Base-by-base conservation (phyloP, 2,113 vertebrate genomes). In the Pimephales promelas region DNA sequence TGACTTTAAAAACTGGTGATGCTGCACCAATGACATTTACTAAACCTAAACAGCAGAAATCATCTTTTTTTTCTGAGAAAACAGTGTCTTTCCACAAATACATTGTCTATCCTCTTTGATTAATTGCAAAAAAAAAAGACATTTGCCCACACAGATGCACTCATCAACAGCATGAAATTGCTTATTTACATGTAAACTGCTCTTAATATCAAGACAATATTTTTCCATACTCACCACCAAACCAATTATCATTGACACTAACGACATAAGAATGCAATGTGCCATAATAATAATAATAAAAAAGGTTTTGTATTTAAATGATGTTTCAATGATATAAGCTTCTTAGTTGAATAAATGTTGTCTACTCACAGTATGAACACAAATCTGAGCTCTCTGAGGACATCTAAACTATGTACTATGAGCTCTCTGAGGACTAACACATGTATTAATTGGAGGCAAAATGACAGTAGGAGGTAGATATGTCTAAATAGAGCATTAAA, bases 221-320 rank as follows among this genome's bases (percentile, higher is more conserved):
- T 83, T 86, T 84, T 84, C 79, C 77, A 77, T 13, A 77, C 72
- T 54, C 79, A 68, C 78, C 84, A 86, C 78, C 84, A 86, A 88
- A 74, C 73, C 66, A 86, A 84, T 84, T 86, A 88, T 34, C 49
- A 61, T 66, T 79, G 66, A 66, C 77, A 34, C 24, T 14, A 49
- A 28, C 59, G 64, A 80, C 64, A 81, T 62, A 83, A 75, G 75
- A 83, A 52, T 52, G 24, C 9, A 28, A 9, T 52, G 18, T 77
- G 61, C 31, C 47, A 43, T 68, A 77, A 52, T 47, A 16, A 20
- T 6, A 52, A 52, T 40, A 10, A 40, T 9, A 54, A 0, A 3
- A 0, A 0, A 20, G 31, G 24, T 79, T 77, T 72, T 75, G n/a
- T 24, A 47, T 77, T 86, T 49, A 84, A 71, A 77, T 72, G 18